A percentile compares a stretch with the other conserved stretches of the same genome.
Conservation (phyloP, 2,797 vertebrate species). For the Alcedo quadribrachys region DNA sequence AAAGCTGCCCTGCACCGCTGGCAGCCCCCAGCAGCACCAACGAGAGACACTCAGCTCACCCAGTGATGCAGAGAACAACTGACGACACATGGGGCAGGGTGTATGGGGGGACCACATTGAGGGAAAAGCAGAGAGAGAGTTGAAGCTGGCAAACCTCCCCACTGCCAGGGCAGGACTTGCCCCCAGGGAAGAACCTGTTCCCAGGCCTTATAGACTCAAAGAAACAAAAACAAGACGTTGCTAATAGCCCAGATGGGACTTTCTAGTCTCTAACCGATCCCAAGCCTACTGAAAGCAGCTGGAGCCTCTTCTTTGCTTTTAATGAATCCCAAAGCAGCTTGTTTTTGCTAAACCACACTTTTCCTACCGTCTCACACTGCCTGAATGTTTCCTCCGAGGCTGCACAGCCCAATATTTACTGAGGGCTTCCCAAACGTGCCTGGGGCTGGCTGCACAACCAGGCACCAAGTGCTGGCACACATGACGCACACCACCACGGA, state of each 20-base stretch:
- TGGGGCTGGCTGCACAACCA: neutral
- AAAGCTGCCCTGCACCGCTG: neutral
- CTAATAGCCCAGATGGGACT: slow-evolving; percentile 1
- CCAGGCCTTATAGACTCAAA: neutral
- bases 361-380: neutral
- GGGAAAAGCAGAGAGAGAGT: neutral
- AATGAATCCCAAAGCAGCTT: slow-evolving; percentile 12
- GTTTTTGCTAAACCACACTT: neutral
- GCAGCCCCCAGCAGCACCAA: neutral
- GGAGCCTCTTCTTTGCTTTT: neutral
- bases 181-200: neutral
- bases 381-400: neutral
- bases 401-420: neutral
- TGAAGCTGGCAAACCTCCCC: neutral
- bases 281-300: neutral
- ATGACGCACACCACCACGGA: fast-evolving
- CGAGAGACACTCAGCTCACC: neutral
- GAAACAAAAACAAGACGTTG: neutral
- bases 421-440: fast-evolving
- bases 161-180: neutral
- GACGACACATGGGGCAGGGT: neutral
- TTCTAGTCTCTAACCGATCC: neutral
- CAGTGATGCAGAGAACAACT: neutral
- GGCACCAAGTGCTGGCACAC: neutral
- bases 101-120: fast-evolving